Percentiles rank a stretch among this genome's conserved stretches.
These are phyloP conservation scores for Pseudomyrmex pallidus DNA, from an alignment of 1,140 invertebrate species.

Conservation along the genomic window DNA sequence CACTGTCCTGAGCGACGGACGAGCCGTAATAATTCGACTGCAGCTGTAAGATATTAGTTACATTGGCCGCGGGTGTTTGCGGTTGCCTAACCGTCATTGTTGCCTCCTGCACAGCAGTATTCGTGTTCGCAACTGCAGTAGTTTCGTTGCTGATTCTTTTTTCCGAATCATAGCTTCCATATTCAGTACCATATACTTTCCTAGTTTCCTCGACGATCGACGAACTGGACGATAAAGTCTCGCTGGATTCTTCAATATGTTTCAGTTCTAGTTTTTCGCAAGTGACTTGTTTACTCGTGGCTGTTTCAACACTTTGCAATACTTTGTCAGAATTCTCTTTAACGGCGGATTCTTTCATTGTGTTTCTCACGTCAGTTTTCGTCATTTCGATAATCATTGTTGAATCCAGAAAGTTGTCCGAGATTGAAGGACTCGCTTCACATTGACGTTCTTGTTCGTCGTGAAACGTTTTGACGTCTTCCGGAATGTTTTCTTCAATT, in stretches of 20 bases:
- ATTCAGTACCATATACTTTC: not conserved
- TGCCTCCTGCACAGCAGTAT: not conserved
- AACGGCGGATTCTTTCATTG: not conserved
- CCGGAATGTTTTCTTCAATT: slow-evolving; percentile 7
- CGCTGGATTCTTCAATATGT: not conserved
- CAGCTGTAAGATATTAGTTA: slow-evolving; percentile 52
- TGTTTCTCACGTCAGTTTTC: not conserved
- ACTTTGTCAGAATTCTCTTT: not conserved
- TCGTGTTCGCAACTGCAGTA: not conserved
- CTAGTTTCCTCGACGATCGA: slow-evolving; percentile 10
- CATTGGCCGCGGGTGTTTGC: slow-evolving; percentile 27
- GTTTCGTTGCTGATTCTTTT: not conserved
- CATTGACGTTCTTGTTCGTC: slow-evolving; percentile 5
- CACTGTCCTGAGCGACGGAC: slow-evolving; percentile 1
- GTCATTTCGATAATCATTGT: slow-evolving; percentile 21
- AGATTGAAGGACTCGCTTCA: not conserved
- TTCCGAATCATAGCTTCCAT: not conserved
- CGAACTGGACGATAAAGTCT: not conserved
- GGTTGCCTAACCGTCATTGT: not conserved
- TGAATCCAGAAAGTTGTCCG: slow-evolving; percentile 2
- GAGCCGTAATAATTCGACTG: slow-evolving; percentile 55
- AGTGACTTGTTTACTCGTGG: not conserved
- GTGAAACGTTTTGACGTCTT: slow-evolving; percentile 26
- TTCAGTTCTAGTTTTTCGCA: slow-evolving; percentile 13
- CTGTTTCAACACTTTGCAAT: not conserved